These are phyloP conservation scores for Pteropus rufus DNA, from an alignment of 2,797 vertebrate species.

Conservation along the genomic window DNA sequence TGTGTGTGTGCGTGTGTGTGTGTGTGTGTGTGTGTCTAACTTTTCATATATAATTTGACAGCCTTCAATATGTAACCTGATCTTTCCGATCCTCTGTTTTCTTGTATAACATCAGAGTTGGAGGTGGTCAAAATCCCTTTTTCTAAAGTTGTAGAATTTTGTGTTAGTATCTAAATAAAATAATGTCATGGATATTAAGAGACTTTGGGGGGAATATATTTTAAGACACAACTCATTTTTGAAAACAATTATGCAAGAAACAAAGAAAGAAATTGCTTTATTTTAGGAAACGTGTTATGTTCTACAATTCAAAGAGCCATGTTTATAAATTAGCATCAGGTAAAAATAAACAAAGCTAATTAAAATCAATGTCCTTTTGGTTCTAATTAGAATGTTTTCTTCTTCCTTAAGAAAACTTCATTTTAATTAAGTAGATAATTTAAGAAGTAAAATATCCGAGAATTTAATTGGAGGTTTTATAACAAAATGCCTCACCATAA, in stretches of 20 bases:
- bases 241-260: not conserved
- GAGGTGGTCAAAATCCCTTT: not conserved
- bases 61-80: not conserved
- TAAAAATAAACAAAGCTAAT: not conserved
- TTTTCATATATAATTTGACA: not conserved
- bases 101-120: not conserved
- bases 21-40: not conserved
- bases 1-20: not conserved
- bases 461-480: not conserved
- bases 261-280: not conserved
- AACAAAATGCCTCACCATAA: not conserved
- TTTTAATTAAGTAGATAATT: not conserved
- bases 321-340: not conserved
- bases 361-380: not conserved
- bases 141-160: constrained; percentile 16
- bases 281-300: not conserved
- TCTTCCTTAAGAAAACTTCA: not conserved
- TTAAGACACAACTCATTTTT: not conserved
- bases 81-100: not conserved
- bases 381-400: not conserved
- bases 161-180: not conserved
- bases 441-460: not conserved
- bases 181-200: not conserved
- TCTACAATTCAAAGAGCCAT: not conserved
- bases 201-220: not conserved